Base-by-base conservation (phyloP, 1,140 invertebrate genomes). In the Anoplophora glabripennis region DNA sequence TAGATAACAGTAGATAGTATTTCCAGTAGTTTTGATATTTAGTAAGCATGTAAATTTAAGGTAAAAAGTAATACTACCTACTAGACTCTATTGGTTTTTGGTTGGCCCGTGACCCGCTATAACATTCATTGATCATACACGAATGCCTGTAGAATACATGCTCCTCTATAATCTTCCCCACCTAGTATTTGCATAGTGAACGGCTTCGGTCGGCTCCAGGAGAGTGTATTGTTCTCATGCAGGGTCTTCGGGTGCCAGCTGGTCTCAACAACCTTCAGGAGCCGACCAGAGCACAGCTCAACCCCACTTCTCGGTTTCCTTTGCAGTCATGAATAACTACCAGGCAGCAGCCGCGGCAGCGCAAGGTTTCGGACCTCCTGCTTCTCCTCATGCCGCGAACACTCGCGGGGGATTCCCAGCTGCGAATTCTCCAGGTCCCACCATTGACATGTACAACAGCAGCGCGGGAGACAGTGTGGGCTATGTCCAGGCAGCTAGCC, bases 241-340 rank as follows among this genome's bases (percentile, higher is more conserved):
- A 72, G 70, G 70, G 59, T 68, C 70, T 55, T 60, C 70, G 52
- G 64, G 66, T 45, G 65, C 64, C 48, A 69, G 60, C 53, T 72
- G 70, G 70, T 61, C 59, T 53, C 64, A 66, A 53, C 66, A 68
- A 53, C 67, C 67, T 51, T 67, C 68, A 52, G 67, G 62, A 65
- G 68, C 70, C 68, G 70, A 68, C 33, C 60, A 57, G 38, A 37
- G 47, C 38, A 59, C 61, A 33, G 35, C 66, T 37, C 57, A 63
- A 58, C 57, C 66, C 61, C 67, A 70, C 62, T 70, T 72, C 67
- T 66, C 65, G 53, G 63, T 69, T 68, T 67, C 68, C 46, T 75
- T 83, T 83, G 49, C 86, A 93, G 92, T 95, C 80, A 93, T 96
- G 89, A 95, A 94, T 83, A 95, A 94, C 83, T 94, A 95, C 80